Percentiles rank a stretch among this genome's conserved stretches.
phyloP scores from a whole-genome alignment of 2,888 invertebrate genomes.

The Brachylomia viminalis region DNA sequence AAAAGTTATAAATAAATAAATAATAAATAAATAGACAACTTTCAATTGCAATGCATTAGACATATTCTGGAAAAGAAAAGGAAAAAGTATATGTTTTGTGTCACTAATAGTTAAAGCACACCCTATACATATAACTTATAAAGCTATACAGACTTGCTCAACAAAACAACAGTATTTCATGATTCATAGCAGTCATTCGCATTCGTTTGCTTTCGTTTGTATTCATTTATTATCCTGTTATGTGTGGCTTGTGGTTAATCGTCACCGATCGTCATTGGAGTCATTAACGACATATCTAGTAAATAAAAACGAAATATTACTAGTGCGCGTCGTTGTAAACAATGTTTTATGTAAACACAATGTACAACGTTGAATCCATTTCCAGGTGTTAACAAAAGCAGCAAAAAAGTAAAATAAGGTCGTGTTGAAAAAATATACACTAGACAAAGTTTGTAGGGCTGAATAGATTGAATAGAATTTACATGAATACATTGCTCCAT shows the following conservation, averaged over 20 bases:
- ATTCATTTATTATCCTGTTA: conserved; percentile 45
- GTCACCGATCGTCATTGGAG: conserved; percentile 31
- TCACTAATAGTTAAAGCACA: background rate
- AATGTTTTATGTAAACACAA: background rate
- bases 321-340: background rate
- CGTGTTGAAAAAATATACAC: background rate
- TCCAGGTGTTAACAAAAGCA: background rate
- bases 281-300: conserved; percentile 1
- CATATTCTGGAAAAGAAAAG: background rate
- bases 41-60: conserved; percentile 1
- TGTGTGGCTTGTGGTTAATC: conserved; percentile 33
- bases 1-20: too few relatives aligned
- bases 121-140: background rate
- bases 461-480: background rate
- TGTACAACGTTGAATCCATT: background rate
- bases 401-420: conserved; percentile 12
- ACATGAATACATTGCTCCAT: background rate
- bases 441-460: background rate
- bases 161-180: conserved; percentile 1
- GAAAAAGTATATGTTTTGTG: background rate
- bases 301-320: conserved; percentile 7
- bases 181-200: conserved; percentile 42
- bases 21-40: too few relatives aligned
- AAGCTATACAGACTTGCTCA: background rate
- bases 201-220: conserved; percentile 30